A percentile compares a stretch with the other conserved stretches of the same genome.
Evolutionary conservation across 2,113 vertebrate genomes (phyloP).

Genomic region (Globicephala melas): DNA sequence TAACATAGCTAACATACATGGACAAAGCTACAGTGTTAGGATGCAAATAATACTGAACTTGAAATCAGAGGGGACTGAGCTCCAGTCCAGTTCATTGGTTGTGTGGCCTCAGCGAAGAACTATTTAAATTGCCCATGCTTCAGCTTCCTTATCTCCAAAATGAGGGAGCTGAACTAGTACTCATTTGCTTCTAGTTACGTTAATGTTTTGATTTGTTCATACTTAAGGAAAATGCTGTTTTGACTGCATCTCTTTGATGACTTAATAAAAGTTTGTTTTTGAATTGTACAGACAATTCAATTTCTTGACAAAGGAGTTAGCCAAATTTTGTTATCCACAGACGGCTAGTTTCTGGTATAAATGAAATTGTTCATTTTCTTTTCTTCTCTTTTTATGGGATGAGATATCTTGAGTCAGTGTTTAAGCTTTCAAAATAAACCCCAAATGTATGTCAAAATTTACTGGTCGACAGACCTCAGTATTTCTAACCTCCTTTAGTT

Average conservation of each 20-base stretch:
- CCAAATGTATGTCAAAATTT: background rate
- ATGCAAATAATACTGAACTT: background rate
- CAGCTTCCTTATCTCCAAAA: background rate
- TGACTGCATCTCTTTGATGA: background rate
- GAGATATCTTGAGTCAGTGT: background rate
- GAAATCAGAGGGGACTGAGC: background rate
- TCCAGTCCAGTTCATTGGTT: background rate
- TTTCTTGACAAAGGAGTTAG: background rate
- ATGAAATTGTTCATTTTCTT: background rate
- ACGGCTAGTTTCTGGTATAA: background rate
- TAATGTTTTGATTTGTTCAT: background rate
- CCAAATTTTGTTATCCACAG: background rate
- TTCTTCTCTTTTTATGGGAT: background rate
- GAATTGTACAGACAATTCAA: background rate
- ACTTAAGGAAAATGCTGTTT: background rate
- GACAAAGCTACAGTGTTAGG: background rate
- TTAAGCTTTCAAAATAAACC: background rate
- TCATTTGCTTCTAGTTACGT: background rate
- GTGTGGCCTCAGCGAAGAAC: background rate
- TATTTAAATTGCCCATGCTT: background rate
- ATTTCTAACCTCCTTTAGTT: background rate
- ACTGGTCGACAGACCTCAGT: background rate
- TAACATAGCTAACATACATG: background rate
- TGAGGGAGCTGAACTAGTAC: background rate
- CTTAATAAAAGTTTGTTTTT: background rate